These are phyloP conservation scores for Stratiomys singularior DNA, from an alignment of 2,888 invertebrate species.

Conservation along the genomic window DNA sequence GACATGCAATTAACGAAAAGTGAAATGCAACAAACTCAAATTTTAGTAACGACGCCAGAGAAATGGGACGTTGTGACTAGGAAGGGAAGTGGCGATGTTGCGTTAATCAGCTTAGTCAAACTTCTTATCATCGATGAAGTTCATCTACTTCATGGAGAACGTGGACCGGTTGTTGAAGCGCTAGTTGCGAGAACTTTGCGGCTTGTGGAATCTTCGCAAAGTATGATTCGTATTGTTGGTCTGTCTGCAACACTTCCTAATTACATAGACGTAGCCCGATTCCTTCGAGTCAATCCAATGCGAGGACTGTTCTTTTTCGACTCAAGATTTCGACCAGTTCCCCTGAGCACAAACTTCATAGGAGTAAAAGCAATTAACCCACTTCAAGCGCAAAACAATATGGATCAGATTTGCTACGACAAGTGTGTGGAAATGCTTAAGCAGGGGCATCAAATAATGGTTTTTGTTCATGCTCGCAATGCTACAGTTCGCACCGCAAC, in stretches of 20 bases:
- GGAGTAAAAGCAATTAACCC: slow-evolving; percentile 79
- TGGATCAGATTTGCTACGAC: slow-evolving; percentile 94
- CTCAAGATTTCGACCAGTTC: slow-evolving; percentile 93
- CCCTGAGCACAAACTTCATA: slow-evolving; percentile 90
- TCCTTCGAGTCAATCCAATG: slow-evolving; percentile 92
- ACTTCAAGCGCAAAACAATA: slow-evolving; percentile 74
- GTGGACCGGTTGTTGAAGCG: slow-evolving; percentile 98
- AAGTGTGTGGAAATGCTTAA: slow-evolving; percentile 87
- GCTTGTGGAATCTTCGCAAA: slow-evolving; percentile 89
- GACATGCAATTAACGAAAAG: slow-evolving; percentile 97
- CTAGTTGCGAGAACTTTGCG: slow-evolving; percentile 94
- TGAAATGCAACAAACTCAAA: slow-evolving; percentile 95
- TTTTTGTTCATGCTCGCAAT: slow-evolving; percentile 98
- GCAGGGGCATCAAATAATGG: slow-evolving; percentile 94
- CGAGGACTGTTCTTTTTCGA: slow-evolving; percentile 95
- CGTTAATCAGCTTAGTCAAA: slow-evolving; percentile 88
- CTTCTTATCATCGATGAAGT: slow-evolving; percentile 97
- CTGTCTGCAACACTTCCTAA: slow-evolving; percentile 97
- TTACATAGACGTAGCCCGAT: slow-evolving; percentile 95
- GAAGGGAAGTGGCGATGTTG: slow-evolving; percentile 91
- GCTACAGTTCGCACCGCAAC: slow-evolving; percentile 92
- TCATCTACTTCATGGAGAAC: slow-evolving; percentile 94
- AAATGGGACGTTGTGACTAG: slow-evolving; percentile 99
- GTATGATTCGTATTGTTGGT: slow-evolving; percentile 97
- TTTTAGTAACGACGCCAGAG: slow-evolving; percentile 98